Base-by-base conservation (phyloP, 2,888 invertebrate genomes). In the Noctua fimbriata region DNA sequence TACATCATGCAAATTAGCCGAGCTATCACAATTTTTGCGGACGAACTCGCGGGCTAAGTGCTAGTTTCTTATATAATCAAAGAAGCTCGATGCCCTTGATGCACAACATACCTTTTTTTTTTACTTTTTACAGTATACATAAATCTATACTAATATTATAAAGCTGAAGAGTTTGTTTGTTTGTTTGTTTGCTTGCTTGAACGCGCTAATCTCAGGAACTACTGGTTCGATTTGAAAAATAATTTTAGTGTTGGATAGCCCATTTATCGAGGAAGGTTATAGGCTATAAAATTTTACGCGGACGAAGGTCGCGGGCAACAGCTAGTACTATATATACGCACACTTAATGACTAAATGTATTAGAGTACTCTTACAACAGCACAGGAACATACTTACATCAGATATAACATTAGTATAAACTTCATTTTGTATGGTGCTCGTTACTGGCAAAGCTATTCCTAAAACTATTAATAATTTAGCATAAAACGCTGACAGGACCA, bases 391-490 rank as follows among this genome's bases (percentile, higher is more conserved):
- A 94, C 97, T 95, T 91, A 96, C 97, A 87, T 97, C 97, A 44
- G 96, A 94, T 44, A 93, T 94, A 67, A 96, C 90, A 87, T 95
- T 96, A 6, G 95, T 97, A 93, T 92, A 96, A 86, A 96, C 92
- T 85, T 97, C 96, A 89, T 97, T 97, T 81, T 97, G 97, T 89
- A 97, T 97, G 65, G 97, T 97, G 93, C 98, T 97, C 1, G 98
- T 97, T 69, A 98, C 93, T 0, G 98, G 98, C 72, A 98, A 95
- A 10, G 97, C 97, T 84, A 97, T 95, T 69, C 98, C 98, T 93
- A 97, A 95, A 80, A 98, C 97, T 88, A 98, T 97, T 92, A 98
- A 93, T 88, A 98, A 94, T 93, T 98, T 97, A 44, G 97, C 97
- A 92, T 98, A 98, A 92, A 98, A 97, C 69, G 97, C 97, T 93